These are phyloP conservation scores for Branchinecta lynchi DNA, from an alignment of 1,140 invertebrate species.

Conservation along the genomic window DNA sequence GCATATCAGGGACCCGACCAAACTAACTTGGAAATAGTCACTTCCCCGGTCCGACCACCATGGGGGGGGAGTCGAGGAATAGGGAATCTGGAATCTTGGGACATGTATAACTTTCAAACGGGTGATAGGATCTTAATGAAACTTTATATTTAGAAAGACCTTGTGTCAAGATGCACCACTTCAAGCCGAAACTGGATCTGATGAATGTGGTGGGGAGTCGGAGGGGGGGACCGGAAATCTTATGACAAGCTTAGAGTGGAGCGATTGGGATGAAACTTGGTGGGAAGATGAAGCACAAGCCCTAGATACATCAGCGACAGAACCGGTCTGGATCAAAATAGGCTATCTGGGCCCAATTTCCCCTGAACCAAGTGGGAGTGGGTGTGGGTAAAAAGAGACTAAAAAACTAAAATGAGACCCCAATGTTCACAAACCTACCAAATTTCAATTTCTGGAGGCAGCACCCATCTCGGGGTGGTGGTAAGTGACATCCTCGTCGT, in stretches of 20 bases:
- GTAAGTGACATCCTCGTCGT: too few relatives aligned
- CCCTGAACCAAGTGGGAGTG: too few relatives aligned
- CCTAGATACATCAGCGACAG: not conserved
- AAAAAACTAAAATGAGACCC: too few relatives aligned
- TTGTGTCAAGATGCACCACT: not conserved
- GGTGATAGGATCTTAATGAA: not conserved
- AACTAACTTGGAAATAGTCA: slow-evolving; percentile 6
- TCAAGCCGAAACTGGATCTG: not conserved
- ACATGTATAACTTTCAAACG: not conserved
- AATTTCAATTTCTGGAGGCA: too few relatives aligned
- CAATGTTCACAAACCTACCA: too few relatives aligned
- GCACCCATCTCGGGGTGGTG: too few relatives aligned
- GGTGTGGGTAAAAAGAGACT: too few relatives aligned
- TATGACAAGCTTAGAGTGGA: not conserved
- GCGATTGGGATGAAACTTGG: not conserved
- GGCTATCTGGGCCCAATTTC: too few relatives aligned
- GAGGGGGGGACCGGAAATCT: slow-evolving; percentile 8
- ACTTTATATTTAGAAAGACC: not conserved
- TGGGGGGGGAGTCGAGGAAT: too few relatives aligned
- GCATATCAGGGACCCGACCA: slow-evolving; percentile 1
- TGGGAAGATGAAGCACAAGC: slow-evolving; percentile 1
- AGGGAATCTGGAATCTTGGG: not conserved
- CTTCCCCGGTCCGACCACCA: slow-evolving; percentile 7
- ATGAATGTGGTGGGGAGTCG: not conserved
- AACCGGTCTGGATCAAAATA: too few relatives aligned